Evolutionary conservation across 2,113 vertebrate species (phyloP).

Genomic region (Brachyhypopomus gauderio): DNA sequence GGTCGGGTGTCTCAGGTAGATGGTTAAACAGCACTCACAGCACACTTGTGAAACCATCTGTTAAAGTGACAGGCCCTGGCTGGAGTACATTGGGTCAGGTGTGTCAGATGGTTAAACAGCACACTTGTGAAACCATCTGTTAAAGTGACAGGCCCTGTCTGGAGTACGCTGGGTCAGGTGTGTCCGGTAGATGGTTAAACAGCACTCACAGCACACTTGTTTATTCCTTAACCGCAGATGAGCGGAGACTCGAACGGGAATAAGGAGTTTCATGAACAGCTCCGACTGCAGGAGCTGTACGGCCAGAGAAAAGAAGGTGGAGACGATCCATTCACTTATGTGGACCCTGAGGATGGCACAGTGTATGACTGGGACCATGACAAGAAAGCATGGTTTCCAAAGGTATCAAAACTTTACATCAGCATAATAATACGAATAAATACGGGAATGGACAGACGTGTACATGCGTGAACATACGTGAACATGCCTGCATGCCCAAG

Average conservation of each 20-base stretch:
- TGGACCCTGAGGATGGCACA: conserved; percentile 83
- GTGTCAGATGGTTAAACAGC: too few species aligned
- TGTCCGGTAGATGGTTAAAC: too few species aligned
- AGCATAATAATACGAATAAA: not conserved
- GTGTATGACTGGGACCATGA: conserved; percentile 92
- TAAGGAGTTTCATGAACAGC: conserved; percentile 88
- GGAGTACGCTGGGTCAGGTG: not conserved
- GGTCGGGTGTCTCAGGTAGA: not conserved
- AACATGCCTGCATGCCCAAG: too few species aligned
- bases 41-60: too few species aligned
- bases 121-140: not conserved
- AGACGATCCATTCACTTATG: conserved; percentile 76
- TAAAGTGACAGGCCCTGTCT: too few species aligned
- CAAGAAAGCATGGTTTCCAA: conserved; percentile 95
- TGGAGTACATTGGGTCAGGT: not conserved
- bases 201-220: not conserved
- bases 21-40: too few species aligned
- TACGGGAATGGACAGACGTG: too few species aligned
- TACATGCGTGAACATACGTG: too few species aligned
- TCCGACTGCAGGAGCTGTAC: conserved; percentile 87
- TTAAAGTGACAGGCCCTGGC: too few species aligned
- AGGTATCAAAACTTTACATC: conserved; percentile 70
- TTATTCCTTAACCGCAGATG: conserved; percentile 59
- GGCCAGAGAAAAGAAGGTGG: conserved; percentile 62
- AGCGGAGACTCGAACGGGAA: conserved; percentile 70